A percentile compares a stretch with the other conserved stretches of the same genome.
Conservation (phyloP, 2,797 vertebrate species). For the Amblyopsis hoosieri region DNA sequence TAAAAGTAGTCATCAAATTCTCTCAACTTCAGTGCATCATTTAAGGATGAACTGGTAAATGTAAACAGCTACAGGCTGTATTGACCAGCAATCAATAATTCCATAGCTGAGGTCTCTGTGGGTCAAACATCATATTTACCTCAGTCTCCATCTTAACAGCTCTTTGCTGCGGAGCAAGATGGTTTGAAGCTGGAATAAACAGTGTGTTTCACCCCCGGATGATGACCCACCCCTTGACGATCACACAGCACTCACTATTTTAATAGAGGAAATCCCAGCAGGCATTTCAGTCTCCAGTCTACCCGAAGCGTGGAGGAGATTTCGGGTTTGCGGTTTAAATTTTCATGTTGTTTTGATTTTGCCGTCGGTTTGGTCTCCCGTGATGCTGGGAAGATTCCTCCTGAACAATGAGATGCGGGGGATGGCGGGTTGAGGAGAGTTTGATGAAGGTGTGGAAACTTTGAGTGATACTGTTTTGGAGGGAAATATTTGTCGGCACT, state of each 20-base stretch:
- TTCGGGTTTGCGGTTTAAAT: conserved; percentile 27
- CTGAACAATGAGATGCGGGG: conserved; percentile 10
- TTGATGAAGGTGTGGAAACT: no score
- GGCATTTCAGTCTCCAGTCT: conserved; percentile 5
- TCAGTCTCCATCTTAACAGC: conserved; percentile 1
- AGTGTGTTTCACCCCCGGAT: conserved; percentile 1
- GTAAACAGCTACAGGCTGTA: conserved; percentile 10
- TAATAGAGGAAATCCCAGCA: neutral
- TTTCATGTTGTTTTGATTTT: conserved; percentile 38
- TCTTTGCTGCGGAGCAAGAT: conserved; percentile 1
- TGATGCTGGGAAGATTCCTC: neutral
- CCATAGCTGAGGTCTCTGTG: neutral
- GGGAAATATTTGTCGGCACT: no score
- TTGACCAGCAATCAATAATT: conserved; percentile 13
- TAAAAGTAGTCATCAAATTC: no score
- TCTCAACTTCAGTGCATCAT: neutral
- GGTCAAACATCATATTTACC: conserved; percentile 3
- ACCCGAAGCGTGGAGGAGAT: conserved; percentile 18
- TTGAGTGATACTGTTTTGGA: no score
- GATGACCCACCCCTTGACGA: neutral
- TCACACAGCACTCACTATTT: conserved; percentile 1
- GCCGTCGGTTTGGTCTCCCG: conserved; percentile 13
- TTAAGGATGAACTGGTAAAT: neutral
- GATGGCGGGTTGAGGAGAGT: neutral
- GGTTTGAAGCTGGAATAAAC: neutral